phyloP scores from a whole-genome alignment of 2,888 invertebrate genomes.

The Drosophila emarginata region DNA sequence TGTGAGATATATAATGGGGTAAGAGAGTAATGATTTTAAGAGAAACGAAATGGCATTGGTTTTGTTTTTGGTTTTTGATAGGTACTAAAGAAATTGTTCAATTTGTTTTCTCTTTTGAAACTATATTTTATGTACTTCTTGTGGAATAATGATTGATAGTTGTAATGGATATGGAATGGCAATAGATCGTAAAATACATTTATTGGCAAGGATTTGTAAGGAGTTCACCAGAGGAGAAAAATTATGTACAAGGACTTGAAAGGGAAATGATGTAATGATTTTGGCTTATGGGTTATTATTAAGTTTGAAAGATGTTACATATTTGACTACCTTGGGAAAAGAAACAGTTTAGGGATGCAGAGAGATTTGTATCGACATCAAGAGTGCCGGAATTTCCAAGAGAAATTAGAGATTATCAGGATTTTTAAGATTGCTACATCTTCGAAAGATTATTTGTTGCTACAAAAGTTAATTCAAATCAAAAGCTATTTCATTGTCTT shows the following conservation, averaged over 20 bases:
- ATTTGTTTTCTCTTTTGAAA: slow-evolving; percentile 39
- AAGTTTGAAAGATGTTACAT: neutral
- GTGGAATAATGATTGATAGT: slow-evolving; percentile 12
- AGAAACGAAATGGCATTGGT: slow-evolving; percentile 58
- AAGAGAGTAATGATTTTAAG: slow-evolving; percentile 74
- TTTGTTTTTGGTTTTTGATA: slow-evolving; percentile 47
- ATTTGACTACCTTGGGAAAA: neutral
- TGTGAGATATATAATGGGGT: slow-evolving; percentile 75
- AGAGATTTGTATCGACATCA: neutral
- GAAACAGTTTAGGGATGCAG: neutral
- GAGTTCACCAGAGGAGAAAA: neutral
- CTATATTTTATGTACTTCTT: slow-evolving; percentile 21
- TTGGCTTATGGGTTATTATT: slow-evolving; percentile 12
- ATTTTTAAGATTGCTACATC: too few species aligned
- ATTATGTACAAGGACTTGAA: neutral
- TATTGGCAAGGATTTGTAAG: neutral
- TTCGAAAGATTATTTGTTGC: too few species aligned
- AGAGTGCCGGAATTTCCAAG: neutral
- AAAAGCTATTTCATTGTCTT: too few species aligned
- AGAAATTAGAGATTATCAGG: neutral
- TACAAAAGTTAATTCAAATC: neutral
- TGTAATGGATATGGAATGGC: slow-evolving; percentile 14
- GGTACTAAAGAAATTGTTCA: slow-evolving; percentile 40
- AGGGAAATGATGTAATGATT: neutral
- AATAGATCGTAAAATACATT: neutral